Evolutionary conservation across 2,888 invertebrate genomes (phyloP).

Genomic region (Sphecodes monilicornis): DNA sequence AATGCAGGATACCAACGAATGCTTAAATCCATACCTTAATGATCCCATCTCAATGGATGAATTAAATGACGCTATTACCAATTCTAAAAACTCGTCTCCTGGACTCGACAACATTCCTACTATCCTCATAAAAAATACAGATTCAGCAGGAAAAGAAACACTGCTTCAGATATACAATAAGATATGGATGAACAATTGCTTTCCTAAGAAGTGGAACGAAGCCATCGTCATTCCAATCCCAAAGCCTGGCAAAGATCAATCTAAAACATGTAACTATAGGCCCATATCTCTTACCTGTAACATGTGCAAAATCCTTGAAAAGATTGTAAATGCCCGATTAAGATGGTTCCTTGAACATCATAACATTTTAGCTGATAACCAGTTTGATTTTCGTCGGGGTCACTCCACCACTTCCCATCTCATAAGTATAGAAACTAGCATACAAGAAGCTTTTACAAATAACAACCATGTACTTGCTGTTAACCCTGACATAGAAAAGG

Average conservation of each 20-base stretch:
- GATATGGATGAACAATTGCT: constrained; percentile 5
- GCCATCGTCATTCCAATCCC: constrained; percentile 26
- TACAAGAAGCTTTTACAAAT: constrained; percentile 6
- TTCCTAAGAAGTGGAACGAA: constrained; percentile 24
- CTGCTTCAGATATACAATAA: neutral
- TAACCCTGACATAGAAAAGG: constrained; percentile 20
- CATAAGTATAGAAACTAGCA: constrained; percentile 1
- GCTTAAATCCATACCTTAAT: neutral
- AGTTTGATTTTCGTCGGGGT: constrained; percentile 12
- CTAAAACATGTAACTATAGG: neutral
- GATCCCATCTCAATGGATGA: neutral
- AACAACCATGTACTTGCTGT: constrained; percentile 10
- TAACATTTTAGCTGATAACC: neutral
- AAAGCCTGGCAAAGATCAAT: constrained; percentile 12
- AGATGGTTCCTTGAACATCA: constrained; percentile 57
- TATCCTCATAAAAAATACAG: neutral
- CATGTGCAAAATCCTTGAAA: constrained; percentile 60
- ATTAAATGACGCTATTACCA: neutral
- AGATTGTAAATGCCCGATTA: constrained; percentile 55
- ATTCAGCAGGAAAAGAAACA: neutral
- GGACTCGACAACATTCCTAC: constrained; percentile 7
- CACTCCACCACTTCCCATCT: constrained; percentile 15
- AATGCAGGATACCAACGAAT: neutral
- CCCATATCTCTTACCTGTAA: constrained; percentile 56
- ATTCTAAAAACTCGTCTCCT: neutral